A percentile compares a stretch with the other conserved stretches of the same genome.
These are phyloP conservation scores for Cydia splendana DNA, from an alignment of 1,140 invertebrate species.

Conservation along the genomic window DNA sequence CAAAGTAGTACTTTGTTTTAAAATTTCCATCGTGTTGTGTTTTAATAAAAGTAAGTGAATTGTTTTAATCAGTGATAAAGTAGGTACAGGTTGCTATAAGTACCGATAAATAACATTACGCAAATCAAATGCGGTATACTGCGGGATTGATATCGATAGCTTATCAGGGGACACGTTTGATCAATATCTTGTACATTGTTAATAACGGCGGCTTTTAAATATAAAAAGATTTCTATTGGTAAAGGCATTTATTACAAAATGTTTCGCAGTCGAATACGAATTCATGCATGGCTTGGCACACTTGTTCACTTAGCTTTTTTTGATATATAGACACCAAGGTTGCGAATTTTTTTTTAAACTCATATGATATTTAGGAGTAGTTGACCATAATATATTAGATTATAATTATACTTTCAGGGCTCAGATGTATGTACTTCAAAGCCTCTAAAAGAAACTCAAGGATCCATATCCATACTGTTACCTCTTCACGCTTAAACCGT, in stretches of 20 bases:
- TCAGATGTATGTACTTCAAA: too few relatives aligned
- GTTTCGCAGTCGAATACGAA: neutral
- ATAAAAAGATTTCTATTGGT: neutral
- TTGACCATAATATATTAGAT: too few relatives aligned
- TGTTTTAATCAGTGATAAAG: neutral
- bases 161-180: neutral
- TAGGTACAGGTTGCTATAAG: conserved; percentile 38
- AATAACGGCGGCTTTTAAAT: neutral
- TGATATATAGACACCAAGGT: too few relatives aligned
- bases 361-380: too few relatives aligned
- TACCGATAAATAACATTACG: conserved; percentile 52
- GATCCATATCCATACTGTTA: too few relatives aligned
- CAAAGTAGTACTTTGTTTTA: neutral
- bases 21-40: neutral
- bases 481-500: too few relatives aligned
- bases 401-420: too few relatives aligned
- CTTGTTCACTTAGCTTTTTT: too few relatives aligned
- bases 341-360: too few relatives aligned
- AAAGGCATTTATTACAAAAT: neutral
- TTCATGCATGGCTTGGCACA: too few relatives aligned
- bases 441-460: too few relatives aligned
- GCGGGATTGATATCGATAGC: conserved; percentile 18
- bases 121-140: conserved; percentile 62
- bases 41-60: neutral
- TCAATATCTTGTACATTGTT: neutral